Evolutionary conservation across 2,113 vertebrate species (phyloP).

Genomic region (Gopherus flavomarginatus): DNA sequence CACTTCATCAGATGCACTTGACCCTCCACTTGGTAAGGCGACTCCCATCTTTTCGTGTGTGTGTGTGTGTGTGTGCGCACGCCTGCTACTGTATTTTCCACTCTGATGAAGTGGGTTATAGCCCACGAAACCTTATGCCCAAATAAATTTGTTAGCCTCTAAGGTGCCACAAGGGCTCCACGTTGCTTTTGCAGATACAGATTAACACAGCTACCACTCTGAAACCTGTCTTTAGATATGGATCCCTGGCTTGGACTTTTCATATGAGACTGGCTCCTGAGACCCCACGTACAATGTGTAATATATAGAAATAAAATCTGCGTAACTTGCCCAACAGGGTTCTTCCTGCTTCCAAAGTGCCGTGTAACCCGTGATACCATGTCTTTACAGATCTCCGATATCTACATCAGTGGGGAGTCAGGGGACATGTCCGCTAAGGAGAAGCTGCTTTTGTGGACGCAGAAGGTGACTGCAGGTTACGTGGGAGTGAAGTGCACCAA

Average conservation of each 20-base stretch:
- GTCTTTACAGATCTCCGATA: constrained; percentile 92
- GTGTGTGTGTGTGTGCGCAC: too few species aligned
- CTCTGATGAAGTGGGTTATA: too few species aligned
- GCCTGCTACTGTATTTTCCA: too few species aligned
- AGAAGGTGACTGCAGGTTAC: constrained; percentile 93
- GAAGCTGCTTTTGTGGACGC: constrained; percentile 96
- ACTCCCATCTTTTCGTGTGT: too few species aligned
- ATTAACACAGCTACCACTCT: too few species aligned
- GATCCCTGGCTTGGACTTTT: neutral
- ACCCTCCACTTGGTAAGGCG: too few species aligned
- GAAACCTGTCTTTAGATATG: too few species aligned
- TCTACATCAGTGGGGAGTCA: constrained; percentile 96
- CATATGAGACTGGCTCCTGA: neutral
- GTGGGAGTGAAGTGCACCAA: constrained; percentile 94
- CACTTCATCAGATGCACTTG: too few species aligned
- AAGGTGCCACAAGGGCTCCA: too few species aligned
- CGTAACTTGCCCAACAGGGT: neutral
- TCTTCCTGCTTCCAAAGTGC: neutral
- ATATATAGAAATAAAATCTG: rapidly evolving
- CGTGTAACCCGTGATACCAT: neutral
- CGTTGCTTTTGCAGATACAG: too few species aligned
- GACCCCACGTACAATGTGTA: neutral
- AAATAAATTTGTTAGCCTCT: too few species aligned
- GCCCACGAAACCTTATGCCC: too few species aligned
- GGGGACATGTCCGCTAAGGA: constrained; percentile 98